Evolutionary conservation across 2,113 vertebrate genomes (phyloP), one percentile per base, ranked within the genome.

Genomic region (Oryzias melastigma): DNA sequence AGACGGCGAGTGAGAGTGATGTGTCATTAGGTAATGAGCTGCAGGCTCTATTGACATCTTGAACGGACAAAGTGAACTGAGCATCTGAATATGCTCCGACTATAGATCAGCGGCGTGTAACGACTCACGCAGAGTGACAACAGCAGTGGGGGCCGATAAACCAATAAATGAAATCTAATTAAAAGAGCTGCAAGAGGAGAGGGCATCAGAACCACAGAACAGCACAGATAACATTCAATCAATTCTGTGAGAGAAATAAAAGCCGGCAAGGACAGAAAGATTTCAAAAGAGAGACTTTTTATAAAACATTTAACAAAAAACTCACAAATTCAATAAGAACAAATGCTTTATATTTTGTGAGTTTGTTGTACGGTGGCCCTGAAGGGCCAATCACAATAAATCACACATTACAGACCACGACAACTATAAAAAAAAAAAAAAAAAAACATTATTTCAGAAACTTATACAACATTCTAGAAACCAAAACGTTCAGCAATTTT

Each of bases 81-180:
- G 82, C 64, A 81, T 87, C 76, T 68, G 71, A 78, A 65, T 66
- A 74, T 78, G 85, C 73, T 81, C 85, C 79, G 84, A 81, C 81
- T 65, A 68, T 45, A 45, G 78, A 86, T 90, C 86, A 76, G 87
- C 87, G 80, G 58, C 60, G 59, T 86, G 85, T 84, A 86, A 67
- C 49, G 13, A 57, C 84, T 86, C 87, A 88, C 72, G 1, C 66
- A 79, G 80, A 86, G 77, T 85, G 85, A 86, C 83, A 87, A 83
- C 73, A 61, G 80, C 82, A 81, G 57, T 20, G 58, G 20, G 53
- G 54, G 63, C 73, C 78, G 82, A 86, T 85, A 82, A 81, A 68
- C 70, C 76, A 74, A 82, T 83, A 79, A 79, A 79, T 75, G 73
- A 79, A 81, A 88, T 45, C 75, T 77, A 84, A 87, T 56, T 88